Conservation (phyloP, 2,888 invertebrate species). For the Ligdia adustata region DNA sequence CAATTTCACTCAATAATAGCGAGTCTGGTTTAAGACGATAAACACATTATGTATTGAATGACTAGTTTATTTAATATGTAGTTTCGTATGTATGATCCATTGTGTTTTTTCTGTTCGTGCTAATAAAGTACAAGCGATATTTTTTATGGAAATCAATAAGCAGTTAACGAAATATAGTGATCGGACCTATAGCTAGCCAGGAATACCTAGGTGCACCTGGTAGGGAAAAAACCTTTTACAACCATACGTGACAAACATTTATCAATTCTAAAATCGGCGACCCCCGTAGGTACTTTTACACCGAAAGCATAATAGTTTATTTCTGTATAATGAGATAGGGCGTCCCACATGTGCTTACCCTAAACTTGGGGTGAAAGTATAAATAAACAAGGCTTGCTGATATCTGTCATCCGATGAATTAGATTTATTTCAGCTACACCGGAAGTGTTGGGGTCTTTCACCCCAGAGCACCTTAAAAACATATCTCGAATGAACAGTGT, state of each 20-base stretch:
- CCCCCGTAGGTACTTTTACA: slow-evolving; percentile 58
- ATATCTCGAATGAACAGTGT: slow-evolving; percentile 33
- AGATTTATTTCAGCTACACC: slow-evolving; percentile 79
- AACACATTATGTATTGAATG: no score
- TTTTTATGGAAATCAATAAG: no score
- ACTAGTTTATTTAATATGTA: no score
- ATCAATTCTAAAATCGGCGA: slow-evolving; percentile 33
- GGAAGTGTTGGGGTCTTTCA: slow-evolving; percentile 69
- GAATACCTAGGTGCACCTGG: slow-evolving; percentile 5
- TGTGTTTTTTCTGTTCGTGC: no score
- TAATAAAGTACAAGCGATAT: no score
- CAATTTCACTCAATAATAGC: slow-evolving; percentile 1
- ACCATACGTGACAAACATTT: slow-evolving; percentile 22
- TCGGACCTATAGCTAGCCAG: no score
- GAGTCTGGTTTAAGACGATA: no score
- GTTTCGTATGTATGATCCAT: no score
- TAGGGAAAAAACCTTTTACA: slow-evolving; percentile 6
- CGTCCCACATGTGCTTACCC: slow-evolving; percentile 70
- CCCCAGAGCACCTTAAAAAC: slow-evolving; percentile 61
- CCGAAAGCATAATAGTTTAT: slow-evolving; percentile 72
- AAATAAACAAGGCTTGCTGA: slow-evolving; percentile 83
- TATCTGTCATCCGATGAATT: slow-evolving; percentile 82
- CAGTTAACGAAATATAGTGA: neutral
- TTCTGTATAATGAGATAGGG: slow-evolving; percentile 67
- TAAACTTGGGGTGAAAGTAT: slow-evolving; percentile 74